Evolutionary conservation across 2,888 invertebrate species (phyloP).

Genomic region (Pegoplata infirma): DNA sequence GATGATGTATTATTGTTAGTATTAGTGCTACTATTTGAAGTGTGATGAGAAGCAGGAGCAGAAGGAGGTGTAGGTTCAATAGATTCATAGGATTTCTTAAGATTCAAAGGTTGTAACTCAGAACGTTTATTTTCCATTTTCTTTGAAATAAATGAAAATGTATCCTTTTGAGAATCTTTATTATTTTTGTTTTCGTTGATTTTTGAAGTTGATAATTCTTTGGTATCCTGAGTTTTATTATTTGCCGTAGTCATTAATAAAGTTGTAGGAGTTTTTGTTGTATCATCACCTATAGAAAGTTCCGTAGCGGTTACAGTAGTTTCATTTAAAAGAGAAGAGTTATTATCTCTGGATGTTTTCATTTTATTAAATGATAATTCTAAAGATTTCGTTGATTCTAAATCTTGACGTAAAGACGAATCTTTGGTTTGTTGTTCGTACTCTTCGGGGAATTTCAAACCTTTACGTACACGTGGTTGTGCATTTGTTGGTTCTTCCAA

Average conservation of each 20-base stretch:
- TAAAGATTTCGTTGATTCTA: constrained; percentile 32
- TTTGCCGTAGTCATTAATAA: constrained; percentile 36
- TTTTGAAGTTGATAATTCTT: constrained; percentile 11
- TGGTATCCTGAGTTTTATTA: constrained; percentile 35
- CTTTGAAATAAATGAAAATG: not conserved
- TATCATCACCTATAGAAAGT: constrained; percentile 13
- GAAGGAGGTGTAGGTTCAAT: constrained; percentile 61
- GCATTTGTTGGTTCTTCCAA: constrained; percentile 20
- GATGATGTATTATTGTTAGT: constrained; percentile 73
- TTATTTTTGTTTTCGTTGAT: constrained; percentile 20
- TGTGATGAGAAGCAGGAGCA: no score
- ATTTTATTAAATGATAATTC: constrained; percentile 47
- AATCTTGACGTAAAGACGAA: constrained; percentile 44
- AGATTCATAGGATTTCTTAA: constrained; percentile 80
- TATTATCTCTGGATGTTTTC: constrained; percentile 9
- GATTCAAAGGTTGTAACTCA: constrained; percentile 76
- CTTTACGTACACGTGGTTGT: constrained; percentile 59
- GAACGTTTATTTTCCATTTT: constrained; percentile 68
- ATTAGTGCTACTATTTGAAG: constrained; percentile 73
- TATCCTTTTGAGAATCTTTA: constrained; percentile 10
- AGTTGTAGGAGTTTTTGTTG: constrained; percentile 46
- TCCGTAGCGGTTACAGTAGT: constrained; percentile 50
- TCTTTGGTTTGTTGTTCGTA: constrained; percentile 52
- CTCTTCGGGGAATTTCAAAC: constrained; percentile 63
- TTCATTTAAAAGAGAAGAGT: constrained; percentile 26